Evolutionary conservation across 2,888 invertebrate genomes (phyloP).

Genomic region (Leptinotarsa haldemani): DNA sequence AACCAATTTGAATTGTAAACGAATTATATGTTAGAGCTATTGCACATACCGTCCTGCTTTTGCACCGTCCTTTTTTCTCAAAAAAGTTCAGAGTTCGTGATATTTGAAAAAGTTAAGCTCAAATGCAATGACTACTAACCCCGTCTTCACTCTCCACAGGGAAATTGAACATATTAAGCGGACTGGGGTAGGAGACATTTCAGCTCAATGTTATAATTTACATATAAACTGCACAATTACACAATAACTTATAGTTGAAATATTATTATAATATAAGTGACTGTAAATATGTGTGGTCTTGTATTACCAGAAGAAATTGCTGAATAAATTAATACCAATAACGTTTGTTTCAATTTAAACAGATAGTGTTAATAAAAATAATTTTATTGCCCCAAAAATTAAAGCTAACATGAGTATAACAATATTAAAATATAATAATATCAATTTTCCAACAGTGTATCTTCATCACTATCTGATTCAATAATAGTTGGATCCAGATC

Average conservation of each 20-base stretch:
- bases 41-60: slow-evolving; percentile 20
- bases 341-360: background rate
- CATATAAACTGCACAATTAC: slow-evolving; percentile 20
- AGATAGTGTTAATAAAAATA: background rate
- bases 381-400: slow-evolving; percentile 6
- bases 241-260: background rate
- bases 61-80: slow-evolving; percentile 5
- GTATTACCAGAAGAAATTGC: slow-evolving; percentile 8
- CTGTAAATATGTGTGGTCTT: slow-evolving; percentile 27
- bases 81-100: background rate
- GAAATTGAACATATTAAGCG: background rate
- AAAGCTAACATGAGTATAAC: background rate
- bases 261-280: slow-evolving; percentile 6
- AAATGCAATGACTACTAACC: background rate
- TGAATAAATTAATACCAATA: background rate
- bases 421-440: slow-evolving; percentile 1
- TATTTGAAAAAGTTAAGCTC: slow-evolving; percentile 3
- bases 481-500: slow-evolving; percentile 55
- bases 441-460: slow-evolving; percentile 19
- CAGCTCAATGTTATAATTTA: slow-evolving; percentile 18
- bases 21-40: slow-evolving; percentile 11
- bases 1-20: slow-evolving; percentile 1
- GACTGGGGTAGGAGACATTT: background rate
- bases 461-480: slow-evolving; percentile 50
- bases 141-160: background rate